Conservation (phyloP, 2,113 vertebrate genomes). For the Tachysurus vachellii region DNA sequence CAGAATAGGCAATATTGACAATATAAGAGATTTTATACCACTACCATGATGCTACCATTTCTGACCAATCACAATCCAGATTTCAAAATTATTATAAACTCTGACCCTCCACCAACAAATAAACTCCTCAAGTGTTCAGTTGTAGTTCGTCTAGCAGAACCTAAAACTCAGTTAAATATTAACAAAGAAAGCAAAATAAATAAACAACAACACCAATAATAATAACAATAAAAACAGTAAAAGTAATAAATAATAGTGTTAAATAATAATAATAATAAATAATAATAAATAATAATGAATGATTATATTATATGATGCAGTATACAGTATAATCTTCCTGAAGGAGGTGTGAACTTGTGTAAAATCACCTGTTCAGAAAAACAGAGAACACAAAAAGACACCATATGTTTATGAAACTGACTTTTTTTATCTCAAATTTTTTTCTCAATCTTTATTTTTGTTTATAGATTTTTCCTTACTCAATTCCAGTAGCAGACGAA, state of each 20-base stretch:
- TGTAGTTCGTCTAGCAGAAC: not conserved
- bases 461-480: not conserved
- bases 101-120: not conserved
- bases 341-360: not conserved
- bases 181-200: too few relatives aligned
- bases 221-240: too few relatives aligned
- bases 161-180: not conserved
- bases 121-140: not conserved
- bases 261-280: too few relatives aligned
- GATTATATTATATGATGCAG: not conserved
- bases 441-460: not conserved
- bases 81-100: too few relatives aligned
- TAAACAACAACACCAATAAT: too few relatives aligned
- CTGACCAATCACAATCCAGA: too few relatives aligned
- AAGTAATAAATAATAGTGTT: too few relatives aligned
- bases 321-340: not conserved
- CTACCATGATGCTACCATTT: too few relatives aligned
- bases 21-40: too few relatives aligned
- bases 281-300: not conserved
- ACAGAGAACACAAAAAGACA: not conserved
- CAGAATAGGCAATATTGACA: too few relatives aligned
- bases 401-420: not conserved
- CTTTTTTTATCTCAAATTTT: not conserved
- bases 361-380: not conserved
- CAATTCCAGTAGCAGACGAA: constrained; percentile 55